Percentiles rank a stretch among this genome's conserved stretches.
These are phyloP conservation scores for Psococerastis gibbosa DNA, from an alignment of 2,888 invertebrate genomes.

Conservation along the genomic window DNA sequence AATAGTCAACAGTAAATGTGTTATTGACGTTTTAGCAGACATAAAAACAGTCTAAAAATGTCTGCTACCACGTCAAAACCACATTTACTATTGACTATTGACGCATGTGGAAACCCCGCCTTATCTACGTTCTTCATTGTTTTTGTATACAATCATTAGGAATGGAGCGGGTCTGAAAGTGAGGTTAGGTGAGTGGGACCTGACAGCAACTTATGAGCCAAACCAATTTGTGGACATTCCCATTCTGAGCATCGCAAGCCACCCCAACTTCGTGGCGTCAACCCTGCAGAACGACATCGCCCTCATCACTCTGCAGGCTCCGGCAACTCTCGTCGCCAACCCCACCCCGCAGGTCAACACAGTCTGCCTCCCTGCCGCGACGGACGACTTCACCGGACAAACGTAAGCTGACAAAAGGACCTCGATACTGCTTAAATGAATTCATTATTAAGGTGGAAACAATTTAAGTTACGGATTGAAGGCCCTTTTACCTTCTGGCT, in stretches of 20 bases:
- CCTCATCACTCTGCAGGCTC: constrained; percentile 39
- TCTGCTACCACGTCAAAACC: too few relatives aligned
- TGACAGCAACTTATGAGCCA: constrained; percentile 39
- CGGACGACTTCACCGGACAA: constrained; percentile 27
- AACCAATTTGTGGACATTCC: constrained; percentile 42
- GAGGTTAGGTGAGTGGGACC: constrained; percentile 60
- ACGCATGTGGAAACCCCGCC: too few relatives aligned
- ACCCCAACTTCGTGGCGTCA: constrained; percentile 44
- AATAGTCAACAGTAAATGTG: too few relatives aligned
- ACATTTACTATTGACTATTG: too few relatives aligned
- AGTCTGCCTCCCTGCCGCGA: constrained; percentile 29
- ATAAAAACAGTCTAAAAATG: too few relatives aligned
- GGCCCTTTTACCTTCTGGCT: too few relatives aligned
- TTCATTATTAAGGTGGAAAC: too few relatives aligned
- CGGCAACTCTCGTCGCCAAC: constrained; percentile 22
- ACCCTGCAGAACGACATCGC: constrained; percentile 68
- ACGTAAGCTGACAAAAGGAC: constrained; percentile 23
- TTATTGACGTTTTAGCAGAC: too few relatives aligned
- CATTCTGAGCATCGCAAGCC: constrained; percentile 36
- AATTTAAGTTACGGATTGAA: too few relatives aligned
- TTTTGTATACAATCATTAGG: too few relatives aligned
- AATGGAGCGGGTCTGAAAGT: constrained; percentile 32
- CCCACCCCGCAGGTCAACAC: constrained; percentile 28
- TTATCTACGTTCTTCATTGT: too few relatives aligned
- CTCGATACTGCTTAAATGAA: not conserved